Conservation (phyloP, 2,113 vertebrate species). For the Melospiza melodia region DNA sequence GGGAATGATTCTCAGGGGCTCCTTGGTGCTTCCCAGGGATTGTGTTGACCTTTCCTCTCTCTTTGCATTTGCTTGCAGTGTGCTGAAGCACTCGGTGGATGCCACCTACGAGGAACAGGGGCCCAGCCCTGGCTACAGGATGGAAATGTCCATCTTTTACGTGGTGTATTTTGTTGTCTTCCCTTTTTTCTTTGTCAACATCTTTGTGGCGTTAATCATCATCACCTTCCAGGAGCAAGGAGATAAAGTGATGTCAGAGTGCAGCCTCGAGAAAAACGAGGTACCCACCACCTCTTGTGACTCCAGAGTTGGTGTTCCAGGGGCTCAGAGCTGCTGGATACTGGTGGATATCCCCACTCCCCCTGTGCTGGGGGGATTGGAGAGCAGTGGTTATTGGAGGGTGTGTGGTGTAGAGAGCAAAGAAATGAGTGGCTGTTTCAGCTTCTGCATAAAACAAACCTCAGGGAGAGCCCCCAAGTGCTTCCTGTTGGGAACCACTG, state of each 20-base stretch:
- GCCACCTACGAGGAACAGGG: conserved; percentile 94
- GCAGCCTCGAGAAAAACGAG: conserved; percentile 97
- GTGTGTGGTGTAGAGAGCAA: not conserved
- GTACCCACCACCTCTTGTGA: conserved; percentile 55
- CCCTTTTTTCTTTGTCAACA: conserved; percentile 99
- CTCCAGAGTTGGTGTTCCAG: not conserved
- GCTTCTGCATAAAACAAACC: not conserved
- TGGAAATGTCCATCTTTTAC: conserved; percentile 98
- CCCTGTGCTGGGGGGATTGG: not conserved
- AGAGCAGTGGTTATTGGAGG: not conserved
- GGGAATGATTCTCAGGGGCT: not conserved
- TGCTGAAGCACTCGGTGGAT: conserved; percentile 95
- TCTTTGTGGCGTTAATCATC: conserved; percentile 97
- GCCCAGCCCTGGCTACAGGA: conserved; percentile 92
- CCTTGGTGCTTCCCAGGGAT: not conserved
- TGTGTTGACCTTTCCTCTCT: conserved; percentile 16
- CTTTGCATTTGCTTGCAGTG: conserved; percentile 75
- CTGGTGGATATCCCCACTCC: not conserved
- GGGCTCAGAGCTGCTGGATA: not conserved
- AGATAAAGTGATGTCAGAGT: conserved; percentile 95
- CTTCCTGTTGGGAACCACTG: not conserved
- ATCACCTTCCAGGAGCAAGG: conserved; percentile 99
- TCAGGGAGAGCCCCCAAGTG: accelerated
- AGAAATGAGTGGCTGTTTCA: not conserved
- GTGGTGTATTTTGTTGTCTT: conserved; percentile 98